A percentile compares a stretch with the other conserved stretches of the same genome.
Conservation (phyloP, 2,888 invertebrate species). For the Opisthograptis luteolata region DNA sequence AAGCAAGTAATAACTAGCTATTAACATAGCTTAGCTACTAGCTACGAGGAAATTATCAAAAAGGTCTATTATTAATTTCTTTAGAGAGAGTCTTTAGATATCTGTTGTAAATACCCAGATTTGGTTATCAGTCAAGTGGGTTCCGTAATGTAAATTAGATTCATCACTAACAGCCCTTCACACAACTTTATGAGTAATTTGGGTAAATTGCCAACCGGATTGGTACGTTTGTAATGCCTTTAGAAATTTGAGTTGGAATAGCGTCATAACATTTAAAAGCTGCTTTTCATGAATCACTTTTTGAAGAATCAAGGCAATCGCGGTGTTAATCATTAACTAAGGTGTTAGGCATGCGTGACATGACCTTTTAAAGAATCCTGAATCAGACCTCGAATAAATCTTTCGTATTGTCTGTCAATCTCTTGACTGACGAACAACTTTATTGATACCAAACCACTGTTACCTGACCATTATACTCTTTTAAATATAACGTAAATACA, state of each 20-base stretch:
- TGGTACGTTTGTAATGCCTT: no score
- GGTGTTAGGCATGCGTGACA: conserved; percentile 7
- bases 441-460: conserved; percentile 9
- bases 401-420: conserved; percentile 18
- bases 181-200: no score
- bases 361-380: conserved; percentile 14
- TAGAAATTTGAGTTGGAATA: no score
- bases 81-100: no score
- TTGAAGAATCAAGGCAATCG: conserved; percentile 4
- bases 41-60: conserved; percentile 59
- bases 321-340: conserved; percentile 6
- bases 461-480: not conserved
- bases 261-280: no score
- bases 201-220: no score
- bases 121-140: no score
- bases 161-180: no score
- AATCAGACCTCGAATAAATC: conserved; percentile 13
- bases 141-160: no score
- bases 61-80: conserved; percentile 67
- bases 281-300: conserved; percentile 5
- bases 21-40: no score
- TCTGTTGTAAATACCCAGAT: no score
- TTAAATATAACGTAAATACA: not conserved
- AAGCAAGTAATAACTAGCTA: no score
- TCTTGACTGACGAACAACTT: conserved; percentile 14